A percentile compares a stretch with the other conserved stretches of the same genome.
Evolutionary conservation across 2,888 invertebrate genomes (phyloP).

Genomic region (Caenorhabditis wallacei): DNA sequence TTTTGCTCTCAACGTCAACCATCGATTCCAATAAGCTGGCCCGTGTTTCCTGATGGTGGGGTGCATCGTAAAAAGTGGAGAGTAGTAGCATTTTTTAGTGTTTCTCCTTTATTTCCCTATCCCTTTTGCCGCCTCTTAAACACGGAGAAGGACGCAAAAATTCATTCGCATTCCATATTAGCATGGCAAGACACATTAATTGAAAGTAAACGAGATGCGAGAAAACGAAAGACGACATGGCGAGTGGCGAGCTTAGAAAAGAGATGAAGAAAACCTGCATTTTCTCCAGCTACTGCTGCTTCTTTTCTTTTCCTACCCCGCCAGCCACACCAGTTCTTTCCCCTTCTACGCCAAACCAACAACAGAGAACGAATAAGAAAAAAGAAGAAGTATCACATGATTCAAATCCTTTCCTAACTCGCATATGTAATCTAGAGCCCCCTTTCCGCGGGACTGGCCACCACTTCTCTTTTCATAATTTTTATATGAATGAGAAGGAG

Average conservation of each 20-base stretch:
- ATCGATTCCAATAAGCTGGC: neutral
- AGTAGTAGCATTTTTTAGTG: neutral
- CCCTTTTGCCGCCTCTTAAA: neutral
- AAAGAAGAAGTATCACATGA: conserved; percentile 45
- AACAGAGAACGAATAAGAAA: conserved; percentile 11
- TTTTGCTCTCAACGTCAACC: too few relatives aligned
- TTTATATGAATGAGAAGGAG: neutral
- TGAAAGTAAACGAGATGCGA: conserved; percentile 60
- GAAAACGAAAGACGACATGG: conserved; percentile 55
- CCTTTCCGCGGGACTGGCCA: neutral
- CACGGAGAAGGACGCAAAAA: neutral
- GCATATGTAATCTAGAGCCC: conserved; percentile 33
- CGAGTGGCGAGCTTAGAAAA: conserved; percentile 11
- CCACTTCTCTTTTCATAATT: conserved; percentile 12
- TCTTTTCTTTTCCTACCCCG: neutral
- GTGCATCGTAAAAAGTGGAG: neutral
- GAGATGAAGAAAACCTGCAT: conserved; percentile 51
- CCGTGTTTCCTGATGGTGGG: neutral
- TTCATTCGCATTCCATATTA: conserved; percentile 41
- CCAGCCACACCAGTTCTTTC: neutral
- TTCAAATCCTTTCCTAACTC: conserved; percentile 35
- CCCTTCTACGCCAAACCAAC: neutral
- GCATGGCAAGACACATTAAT: conserved; percentile 51
- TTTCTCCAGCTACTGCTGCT: conserved; percentile 12
- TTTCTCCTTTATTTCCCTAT: neutral